A percentile compares a stretch with the other conserved stretches of the same genome.
Evolutionary conservation across 2,888 invertebrate species (phyloP).

Genomic region (Epinotia nisella): DNA sequence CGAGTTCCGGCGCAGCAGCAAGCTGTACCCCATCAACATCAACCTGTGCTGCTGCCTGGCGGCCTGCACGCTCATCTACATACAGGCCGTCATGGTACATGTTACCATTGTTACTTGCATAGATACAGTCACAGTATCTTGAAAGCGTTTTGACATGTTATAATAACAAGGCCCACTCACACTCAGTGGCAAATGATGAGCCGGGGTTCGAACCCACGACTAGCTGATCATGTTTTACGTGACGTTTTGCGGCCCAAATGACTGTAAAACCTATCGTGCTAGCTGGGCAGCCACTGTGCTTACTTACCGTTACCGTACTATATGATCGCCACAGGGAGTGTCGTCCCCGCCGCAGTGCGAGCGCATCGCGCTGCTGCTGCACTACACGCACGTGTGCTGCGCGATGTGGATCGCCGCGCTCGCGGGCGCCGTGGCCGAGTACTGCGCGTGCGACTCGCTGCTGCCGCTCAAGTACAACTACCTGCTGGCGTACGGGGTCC

Average conservation of each 20-base stretch:
- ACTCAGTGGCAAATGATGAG: too few species aligned
- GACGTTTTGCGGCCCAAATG: too few species aligned
- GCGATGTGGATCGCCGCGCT: constrained; percentile 89
- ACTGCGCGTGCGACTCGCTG: constrained; percentile 85
- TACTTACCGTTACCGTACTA: too few species aligned
- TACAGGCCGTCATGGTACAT: constrained; percentile 87
- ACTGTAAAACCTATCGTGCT: too few species aligned
- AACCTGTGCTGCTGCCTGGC: constrained; percentile 86
- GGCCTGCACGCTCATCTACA: constrained; percentile 86
- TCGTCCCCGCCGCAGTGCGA: constrained; percentile 87
- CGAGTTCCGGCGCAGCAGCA: constrained; percentile 76
- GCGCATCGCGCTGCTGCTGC: constrained; percentile 87
- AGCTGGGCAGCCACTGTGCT: too few species aligned
- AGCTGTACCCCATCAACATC: constrained; percentile 84
- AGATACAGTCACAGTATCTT: too few species aligned
- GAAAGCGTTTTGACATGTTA: too few species aligned
- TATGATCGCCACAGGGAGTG: constrained; percentile 85
- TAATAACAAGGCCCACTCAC: too few species aligned
- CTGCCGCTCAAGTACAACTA: constrained; percentile 85
- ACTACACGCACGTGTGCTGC: constrained; percentile 88
- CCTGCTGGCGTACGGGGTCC: constrained; percentile 86
- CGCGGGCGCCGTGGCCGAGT: constrained; percentile 79
- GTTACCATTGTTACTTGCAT: too few species aligned
- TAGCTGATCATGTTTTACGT: too few species aligned
- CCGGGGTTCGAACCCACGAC: too few species aligned